Evolutionary conservation across 2,797 vertebrate species (phyloP).

Genomic region (Hirundo rustica): DNA sequence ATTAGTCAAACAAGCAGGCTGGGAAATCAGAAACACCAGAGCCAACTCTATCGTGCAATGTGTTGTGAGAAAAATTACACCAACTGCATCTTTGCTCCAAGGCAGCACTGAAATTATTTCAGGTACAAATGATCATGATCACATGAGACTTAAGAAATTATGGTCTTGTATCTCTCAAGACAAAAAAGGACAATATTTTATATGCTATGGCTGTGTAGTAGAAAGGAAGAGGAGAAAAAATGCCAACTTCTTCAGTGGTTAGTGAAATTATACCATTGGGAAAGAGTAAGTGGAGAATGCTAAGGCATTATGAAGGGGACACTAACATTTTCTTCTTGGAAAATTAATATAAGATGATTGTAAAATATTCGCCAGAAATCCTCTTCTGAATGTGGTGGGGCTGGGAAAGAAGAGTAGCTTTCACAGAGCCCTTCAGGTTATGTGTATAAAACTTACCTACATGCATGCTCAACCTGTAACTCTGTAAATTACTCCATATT

Average conservation of each 20-base stretch:
- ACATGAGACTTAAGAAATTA: background rate
- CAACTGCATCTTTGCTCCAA: background rate
- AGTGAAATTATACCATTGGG: background rate
- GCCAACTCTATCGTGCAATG: background rate
- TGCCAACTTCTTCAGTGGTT: background rate
- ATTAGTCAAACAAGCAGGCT: slow-evolving; percentile 41
- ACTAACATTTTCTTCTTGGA: background rate
- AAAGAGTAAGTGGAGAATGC: rapidly evolving
- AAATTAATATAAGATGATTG: background rate
- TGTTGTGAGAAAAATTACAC: background rate
- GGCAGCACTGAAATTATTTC: background rate
- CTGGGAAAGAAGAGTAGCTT: background rate
- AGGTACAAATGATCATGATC: background rate
- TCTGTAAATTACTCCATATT: background rate
- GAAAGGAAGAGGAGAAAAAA: background rate
- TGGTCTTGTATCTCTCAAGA: background rate
- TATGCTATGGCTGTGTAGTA: background rate
- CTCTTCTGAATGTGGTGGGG: background rate
- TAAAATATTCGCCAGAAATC: background rate
- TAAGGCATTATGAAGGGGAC: background rate
- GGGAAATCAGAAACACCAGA: slow-evolving; percentile 33
- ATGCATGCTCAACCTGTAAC: background rate
- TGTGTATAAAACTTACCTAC: background rate
- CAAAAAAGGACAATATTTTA: background rate
- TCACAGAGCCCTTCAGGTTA: background rate